Base-by-base conservation (phyloP, 35 echinoderm and acorn worm genomes). In the Apostichopus japonicus region DNA sequence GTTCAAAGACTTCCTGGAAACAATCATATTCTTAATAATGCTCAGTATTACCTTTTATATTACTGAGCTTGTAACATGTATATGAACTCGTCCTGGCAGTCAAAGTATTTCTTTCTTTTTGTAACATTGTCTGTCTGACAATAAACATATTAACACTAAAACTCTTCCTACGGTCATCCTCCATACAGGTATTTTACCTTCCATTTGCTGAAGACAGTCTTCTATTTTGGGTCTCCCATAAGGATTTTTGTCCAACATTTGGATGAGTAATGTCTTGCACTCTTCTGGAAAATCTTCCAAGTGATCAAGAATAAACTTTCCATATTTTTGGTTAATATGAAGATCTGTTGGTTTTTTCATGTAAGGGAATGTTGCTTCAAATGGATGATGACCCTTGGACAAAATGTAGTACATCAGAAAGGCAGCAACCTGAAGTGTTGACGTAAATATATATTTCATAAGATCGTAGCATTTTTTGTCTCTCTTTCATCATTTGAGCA, bases 391-490 rank as follows among this genome's bases (percentile, higher is more conserved):
- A 16, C 79, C 79, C 10, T 53, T 24, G 7, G 79, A 82, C 54
- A 83, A 83, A 10, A 83, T 56, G 54, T 83, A 83, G 52, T 83
- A 83, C 51, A 83, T 55, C 33, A 83, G 54, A 83, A 83, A 83
- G 27, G 51, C 79, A 54, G 79, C 79, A 17, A 83, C 79, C 79
- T 83, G 79, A 33, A 33, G 27, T 33, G 27, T 22, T 3, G 15
- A 72, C n/a, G 17, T 15, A 22, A 16, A 72, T 16, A 59, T 59
- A 59, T 9, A 59, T 59, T 59, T 59, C 27, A 33, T 59, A 59
- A 59, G 11, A 9, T 59, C 57, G 27, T 33, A 59, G 57, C 57
- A 59, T 59, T 59, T 7, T 59, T 59, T 59, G 6, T 59, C 11
- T 59, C 57, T 59, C 6, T 7, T 13, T 9, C 11, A 5, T 59